Evolutionary conservation across 2,113 vertebrate species (phyloP).

Genomic region (Halichoerus grypus): DNA sequence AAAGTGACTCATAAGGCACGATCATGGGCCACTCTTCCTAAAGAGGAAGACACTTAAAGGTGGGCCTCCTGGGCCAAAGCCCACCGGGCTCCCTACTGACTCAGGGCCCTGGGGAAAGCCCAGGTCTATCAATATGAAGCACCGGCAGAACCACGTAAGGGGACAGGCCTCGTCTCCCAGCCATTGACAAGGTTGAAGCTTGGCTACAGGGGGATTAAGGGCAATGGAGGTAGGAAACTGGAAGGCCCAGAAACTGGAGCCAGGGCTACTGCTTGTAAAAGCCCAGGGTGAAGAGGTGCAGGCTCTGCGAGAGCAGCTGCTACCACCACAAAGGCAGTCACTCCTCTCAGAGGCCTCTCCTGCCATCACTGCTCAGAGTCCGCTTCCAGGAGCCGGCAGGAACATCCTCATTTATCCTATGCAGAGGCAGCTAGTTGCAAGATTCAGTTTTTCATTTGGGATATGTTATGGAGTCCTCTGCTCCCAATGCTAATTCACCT

Average conservation of each 20-base stretch:
- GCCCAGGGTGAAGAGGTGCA: background rate
- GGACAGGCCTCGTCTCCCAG: background rate
- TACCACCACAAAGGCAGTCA: background rate
- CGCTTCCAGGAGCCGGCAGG: background rate
- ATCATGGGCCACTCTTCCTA: background rate
- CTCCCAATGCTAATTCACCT: background rate
- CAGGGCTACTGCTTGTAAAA: background rate
- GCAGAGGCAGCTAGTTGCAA: background rate
- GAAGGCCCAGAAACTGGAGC: background rate
- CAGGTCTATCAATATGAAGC: fast-evolving
- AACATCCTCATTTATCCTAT: background rate
- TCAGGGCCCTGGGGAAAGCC: background rate
- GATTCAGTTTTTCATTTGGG: background rate
- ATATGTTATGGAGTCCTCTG: background rate
- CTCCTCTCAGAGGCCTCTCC: background rate
- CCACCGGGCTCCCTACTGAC: background rate
- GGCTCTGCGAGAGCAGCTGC: background rate
- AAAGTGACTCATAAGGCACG: background rate
- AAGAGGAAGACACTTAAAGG: background rate
- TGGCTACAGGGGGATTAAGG: background rate
- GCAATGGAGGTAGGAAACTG: too few species aligned
- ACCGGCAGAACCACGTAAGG: background rate
- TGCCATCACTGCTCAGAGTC: background rate
- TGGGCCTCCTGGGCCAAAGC: background rate
- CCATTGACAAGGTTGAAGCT: background rate